Evolutionary conservation across 2,113 vertebrate genomes (phyloP).

Genomic region (Paratilapia polleni): DNA sequence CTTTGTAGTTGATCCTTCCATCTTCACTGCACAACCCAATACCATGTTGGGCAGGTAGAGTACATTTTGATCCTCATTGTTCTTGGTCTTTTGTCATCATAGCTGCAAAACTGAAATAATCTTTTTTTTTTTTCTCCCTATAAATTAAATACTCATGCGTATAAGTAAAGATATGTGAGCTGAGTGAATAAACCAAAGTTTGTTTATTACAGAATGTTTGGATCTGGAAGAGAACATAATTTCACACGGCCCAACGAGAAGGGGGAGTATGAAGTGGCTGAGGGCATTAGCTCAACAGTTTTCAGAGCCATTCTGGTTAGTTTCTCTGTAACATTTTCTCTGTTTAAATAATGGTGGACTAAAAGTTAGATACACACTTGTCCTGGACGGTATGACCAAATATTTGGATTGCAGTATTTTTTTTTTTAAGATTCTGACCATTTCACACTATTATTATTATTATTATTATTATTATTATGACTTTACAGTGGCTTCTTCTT

Average conservation of each 20-base stretch:
- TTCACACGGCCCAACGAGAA: slow-evolving; percentile 99
- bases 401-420: no score
- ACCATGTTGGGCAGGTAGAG: slow-evolving; percentile 97
- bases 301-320: slow-evolving; percentile 97
- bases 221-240: slow-evolving; percentile 97
- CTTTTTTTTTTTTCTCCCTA: not conserved
- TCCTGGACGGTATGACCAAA: no score
- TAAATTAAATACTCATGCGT: not conserved
- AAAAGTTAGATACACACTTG: not conserved
- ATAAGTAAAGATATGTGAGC: not conserved
- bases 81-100: not conserved
- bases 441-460: not conserved
- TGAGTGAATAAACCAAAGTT: slow-evolving; percentile 11
- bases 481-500: no score
- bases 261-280: slow-evolving; percentile 97
- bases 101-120: not conserved
- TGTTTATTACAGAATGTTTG: slow-evolving; percentile 91
- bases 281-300: slow-evolving; percentile 98
- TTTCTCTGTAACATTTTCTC: not conserved
- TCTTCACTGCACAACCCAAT: slow-evolving; percentile 98
- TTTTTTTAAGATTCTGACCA: not conserved
- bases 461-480: no score
- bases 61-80: not conserved
- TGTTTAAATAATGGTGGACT: not conserved
- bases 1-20: slow-evolving; percentile 97